Evolutionary conservation across 2,113 vertebrate genomes (phyloP).

Genomic region (Poeciliopsis retropinna): DNA sequence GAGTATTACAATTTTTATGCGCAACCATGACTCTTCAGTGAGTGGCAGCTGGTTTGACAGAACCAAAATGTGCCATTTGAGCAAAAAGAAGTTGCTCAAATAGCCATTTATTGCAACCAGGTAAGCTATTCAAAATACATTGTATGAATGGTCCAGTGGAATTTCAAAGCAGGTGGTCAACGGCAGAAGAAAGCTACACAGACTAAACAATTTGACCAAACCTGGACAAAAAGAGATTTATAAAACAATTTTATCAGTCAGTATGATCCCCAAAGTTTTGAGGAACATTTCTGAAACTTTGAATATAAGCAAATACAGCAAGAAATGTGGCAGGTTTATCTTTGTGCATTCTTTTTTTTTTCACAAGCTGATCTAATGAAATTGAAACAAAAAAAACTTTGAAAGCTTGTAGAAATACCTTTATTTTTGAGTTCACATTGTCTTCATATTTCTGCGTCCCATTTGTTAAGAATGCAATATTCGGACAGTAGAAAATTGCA

Average conservation of each 20-base stretch:
- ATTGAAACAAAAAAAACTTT: neutral
- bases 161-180: neutral
- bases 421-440: neutral
- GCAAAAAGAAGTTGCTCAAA: too few relatives aligned
- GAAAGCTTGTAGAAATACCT: neutral
- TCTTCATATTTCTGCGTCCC: neutral
- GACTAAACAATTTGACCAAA: neutral
- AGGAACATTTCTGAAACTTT: neutral
- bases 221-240: neutral
- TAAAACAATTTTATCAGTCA: too few relatives aligned
- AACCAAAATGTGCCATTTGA: too few relatives aligned
- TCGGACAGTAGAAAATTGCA: constrained; percentile 7
- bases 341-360: neutral
- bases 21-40: neutral
- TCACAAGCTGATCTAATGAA: neutral
- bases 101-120: too few relatives aligned
- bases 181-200: neutral
- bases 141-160: neutral
- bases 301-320: neutral
- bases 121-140: too few relatives aligned
- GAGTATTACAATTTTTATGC: neutral
- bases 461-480: constrained; percentile 5
- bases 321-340: neutral
- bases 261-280: too few relatives aligned
- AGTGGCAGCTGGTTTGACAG: too few relatives aligned